Evolutionary conservation across 2,797 vertebrate genomes (phyloP).

Genomic region (Spinibarbus caldwelli): DNA sequence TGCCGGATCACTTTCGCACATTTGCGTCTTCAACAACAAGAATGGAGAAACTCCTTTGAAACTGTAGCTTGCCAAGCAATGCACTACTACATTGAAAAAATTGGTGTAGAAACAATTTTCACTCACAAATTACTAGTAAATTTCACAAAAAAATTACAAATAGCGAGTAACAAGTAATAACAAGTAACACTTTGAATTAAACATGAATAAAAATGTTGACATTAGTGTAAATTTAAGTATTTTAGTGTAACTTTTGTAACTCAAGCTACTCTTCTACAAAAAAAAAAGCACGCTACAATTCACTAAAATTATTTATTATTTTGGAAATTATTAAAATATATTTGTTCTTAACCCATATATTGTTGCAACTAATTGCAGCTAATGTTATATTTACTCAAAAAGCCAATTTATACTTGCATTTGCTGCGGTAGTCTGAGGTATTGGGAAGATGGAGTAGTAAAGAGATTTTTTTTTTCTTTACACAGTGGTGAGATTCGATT

Average conservation of each 20-base stretch:
- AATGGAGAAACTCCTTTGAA: constrained; percentile 4
- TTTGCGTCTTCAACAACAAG: background rate
- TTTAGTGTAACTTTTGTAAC: background rate
- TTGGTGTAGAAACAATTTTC: background rate
- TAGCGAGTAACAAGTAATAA: too few species aligned
- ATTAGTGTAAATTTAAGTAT: background rate
- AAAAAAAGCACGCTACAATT: too few species aligned
- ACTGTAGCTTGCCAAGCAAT: background rate
- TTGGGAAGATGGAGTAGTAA: background rate
- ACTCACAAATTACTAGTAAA: background rate
- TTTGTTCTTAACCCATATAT: background rate
- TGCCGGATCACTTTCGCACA: background rate
- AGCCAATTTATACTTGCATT: background rate
- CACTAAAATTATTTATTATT: background rate
- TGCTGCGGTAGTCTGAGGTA: background rate
- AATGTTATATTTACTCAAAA: background rate
- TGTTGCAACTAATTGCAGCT: background rate
- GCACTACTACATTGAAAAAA: background rate
- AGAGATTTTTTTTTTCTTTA: background rate
- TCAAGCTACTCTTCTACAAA: too few species aligned
- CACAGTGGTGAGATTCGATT: background rate
- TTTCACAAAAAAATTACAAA: background rate
- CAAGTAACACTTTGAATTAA: background rate
- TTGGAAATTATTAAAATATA: background rate
- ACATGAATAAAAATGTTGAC: background rate